Base-by-base conservation (phyloP, 2,888 invertebrate species). In the Xestobium rufovillosum region DNA sequence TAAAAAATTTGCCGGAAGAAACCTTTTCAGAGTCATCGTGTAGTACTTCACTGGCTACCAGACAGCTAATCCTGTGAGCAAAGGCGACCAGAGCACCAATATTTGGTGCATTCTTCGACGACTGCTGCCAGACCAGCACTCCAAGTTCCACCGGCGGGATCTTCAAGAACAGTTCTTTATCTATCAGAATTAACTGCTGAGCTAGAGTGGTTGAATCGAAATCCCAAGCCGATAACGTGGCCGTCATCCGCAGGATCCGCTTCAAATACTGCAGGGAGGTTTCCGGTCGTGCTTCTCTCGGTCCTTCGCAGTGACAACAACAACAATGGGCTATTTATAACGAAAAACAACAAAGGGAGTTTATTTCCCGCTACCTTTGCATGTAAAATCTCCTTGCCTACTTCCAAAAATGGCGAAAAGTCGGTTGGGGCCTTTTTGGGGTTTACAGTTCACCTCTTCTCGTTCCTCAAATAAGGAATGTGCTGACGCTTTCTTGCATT, bases 141-240 rank as follows among this genome's bases (percentile, higher is more conserved):
- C 63, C 59, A 9, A 73, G 52, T 44, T 74, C 74, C 1, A 53
- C 45, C 0, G 58, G 41, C 1, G 69, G 59, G 17, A 73, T 65
- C 45, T 70, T 66, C 10, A 70, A 44, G 47, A 73, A 72, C 3
- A 75, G 57, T 45, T 72, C 70, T 31, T 67, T 63, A 45, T 75
- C 73, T 15, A 74, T 65, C 36, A 73, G 52, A 0, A 73, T 73
- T 36, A 75, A 44, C 45, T 74, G 73, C 37, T 63, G 59, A 0
- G 73, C 70, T 13, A 75, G 43, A 1, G 67, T 68, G 0, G 65
- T 61, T 6, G 74, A 73, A 49, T 72, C 68, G 42, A 75, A 65
- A 45, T 73, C 73, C 72, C 73, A 72, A 4, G 67, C 65, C 0
- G 65, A 66, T 15, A 71, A 53, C 13, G 57, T 53, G 2, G 64